Conservation (phyloP, 2,888 invertebrate species). For the Ophion ventricosus region DNA sequence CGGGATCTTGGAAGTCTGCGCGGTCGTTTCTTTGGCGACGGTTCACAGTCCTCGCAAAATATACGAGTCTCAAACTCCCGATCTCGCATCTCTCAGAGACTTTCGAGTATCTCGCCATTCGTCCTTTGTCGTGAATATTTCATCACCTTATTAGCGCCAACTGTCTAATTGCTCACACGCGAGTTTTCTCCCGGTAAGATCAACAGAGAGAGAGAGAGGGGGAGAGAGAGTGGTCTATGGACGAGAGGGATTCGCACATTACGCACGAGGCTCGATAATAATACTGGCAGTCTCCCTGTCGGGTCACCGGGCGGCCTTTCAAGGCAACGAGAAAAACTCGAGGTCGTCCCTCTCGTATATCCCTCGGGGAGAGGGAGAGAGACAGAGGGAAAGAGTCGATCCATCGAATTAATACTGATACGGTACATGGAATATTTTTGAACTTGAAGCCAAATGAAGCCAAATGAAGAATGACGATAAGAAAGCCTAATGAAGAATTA, state of each 20-base stretch:
- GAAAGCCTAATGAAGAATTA: too few relatives aligned
- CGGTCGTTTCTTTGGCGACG: neutral
- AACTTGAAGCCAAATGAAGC: neutral
- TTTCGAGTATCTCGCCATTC: conserved; percentile 30
- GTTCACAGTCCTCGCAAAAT: conserved; percentile 7
- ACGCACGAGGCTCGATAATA: conserved; percentile 45
- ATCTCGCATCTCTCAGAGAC: conserved; percentile 12
- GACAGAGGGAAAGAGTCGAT: neutral
- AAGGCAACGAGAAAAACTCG: conserved; percentile 71
- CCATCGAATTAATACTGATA: neutral
- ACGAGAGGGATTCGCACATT: conserved; percentile 61
- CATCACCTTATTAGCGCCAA: conserved; percentile 78
- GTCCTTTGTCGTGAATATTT: conserved; percentile 72
- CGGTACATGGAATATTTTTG: neutral
- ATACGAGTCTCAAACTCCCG: neutral
- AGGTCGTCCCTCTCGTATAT: conserved; percentile 16
- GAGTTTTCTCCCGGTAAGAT: conserved; percentile 61
- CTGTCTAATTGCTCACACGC: conserved; percentile 78
- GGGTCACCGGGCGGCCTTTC: conserved; percentile 75
- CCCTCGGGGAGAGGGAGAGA: neutral
- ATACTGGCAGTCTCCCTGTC: conserved; percentile 15
- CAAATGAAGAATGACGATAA: neutral
- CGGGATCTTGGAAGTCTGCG: conserved; percentile 45
- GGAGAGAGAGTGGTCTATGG: conserved; percentile 17
- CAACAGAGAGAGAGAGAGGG: conserved; percentile 31